A percentile compares a stretch with the other conserved stretches of the same genome.
These are phyloP conservation scores for Nettapus auritus DNA, from an alignment of 2,113 vertebrate species.

Conservation along the genomic window DNA sequence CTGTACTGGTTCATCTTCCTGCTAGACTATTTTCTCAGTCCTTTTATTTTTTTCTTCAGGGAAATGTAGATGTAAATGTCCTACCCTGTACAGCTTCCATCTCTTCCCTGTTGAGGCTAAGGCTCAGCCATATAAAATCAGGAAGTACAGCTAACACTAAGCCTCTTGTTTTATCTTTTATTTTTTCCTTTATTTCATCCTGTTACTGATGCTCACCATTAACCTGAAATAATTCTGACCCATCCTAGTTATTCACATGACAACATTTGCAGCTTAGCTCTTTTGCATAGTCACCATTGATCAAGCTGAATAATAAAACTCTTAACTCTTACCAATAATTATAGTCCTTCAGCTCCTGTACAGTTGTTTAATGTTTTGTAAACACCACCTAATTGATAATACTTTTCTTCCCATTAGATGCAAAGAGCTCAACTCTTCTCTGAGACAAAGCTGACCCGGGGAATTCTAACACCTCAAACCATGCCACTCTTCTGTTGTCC, in stretches of 20 bases:
- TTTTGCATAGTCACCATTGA: background rate
- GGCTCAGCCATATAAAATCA: background rate
- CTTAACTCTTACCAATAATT: constrained; percentile 35
- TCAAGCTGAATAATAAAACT: constrained; percentile 15
- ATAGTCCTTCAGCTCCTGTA: background rate
- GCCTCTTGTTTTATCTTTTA: background rate
- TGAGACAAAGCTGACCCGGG: background rate
- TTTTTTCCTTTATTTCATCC: background rate
- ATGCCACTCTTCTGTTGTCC: background rate
- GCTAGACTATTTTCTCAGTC: background rate
- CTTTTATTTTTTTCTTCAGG: background rate
- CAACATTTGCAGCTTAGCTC: constrained; percentile 10
- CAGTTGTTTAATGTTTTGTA: constrained; percentile 21
- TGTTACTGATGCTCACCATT: background rate
- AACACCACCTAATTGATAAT: constrained; percentile 17
- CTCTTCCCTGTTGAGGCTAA: background rate
- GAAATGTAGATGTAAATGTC: constrained; percentile 1
- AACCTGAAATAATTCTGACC: background rate
- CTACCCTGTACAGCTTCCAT: background rate
- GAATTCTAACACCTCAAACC: background rate
- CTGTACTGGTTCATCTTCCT: background rate
- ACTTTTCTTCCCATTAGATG: background rate
- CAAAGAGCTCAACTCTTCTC: background rate
- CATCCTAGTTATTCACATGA: background rate
- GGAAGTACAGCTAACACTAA: background rate